Conservation (phyloP, 2,888 invertebrate species). For the Cryptophagus acutangulus region DNA sequence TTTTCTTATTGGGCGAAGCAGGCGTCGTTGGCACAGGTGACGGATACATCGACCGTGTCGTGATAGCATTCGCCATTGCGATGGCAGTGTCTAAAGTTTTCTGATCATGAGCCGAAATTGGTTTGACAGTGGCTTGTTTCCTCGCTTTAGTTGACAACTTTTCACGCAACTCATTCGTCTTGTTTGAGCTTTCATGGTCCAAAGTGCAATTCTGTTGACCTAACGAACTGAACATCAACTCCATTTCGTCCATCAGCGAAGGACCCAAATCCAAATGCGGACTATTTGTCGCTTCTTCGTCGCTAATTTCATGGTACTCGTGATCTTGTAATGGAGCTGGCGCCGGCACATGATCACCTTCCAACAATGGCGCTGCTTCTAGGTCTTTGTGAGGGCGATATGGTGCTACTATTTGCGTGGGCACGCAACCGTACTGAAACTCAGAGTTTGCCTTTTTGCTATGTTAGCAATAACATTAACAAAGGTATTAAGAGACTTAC, state of each 20-base stretch:
- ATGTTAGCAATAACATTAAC: conserved; percentile 5
- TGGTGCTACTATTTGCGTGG: conserved; percentile 82
- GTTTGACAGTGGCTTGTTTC: conserved; percentile 66
- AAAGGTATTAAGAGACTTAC: conserved; percentile 36
- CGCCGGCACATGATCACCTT: conserved; percentile 40
- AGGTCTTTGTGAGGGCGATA: conserved; percentile 84
- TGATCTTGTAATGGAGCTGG: conserved; percentile 55
- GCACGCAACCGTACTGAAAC: conserved; percentile 67
- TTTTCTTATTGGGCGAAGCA: conserved; percentile 65
- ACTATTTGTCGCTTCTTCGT: conserved; percentile 61
- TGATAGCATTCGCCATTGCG: conserved; percentile 88
- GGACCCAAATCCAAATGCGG: conserved; percentile 73
- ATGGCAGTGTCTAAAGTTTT: conserved; percentile 89
- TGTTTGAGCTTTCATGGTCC: conserved; percentile 54
- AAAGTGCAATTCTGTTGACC: conserved; percentile 35
- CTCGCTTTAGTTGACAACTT: conserved; percentile 44
- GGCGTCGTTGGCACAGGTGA: conserved; percentile 52
- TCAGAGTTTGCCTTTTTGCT: no score
- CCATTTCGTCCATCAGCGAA: conserved; percentile 85
- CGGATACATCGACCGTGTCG: conserved; percentile 48
- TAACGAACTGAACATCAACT: conserved; percentile 74
- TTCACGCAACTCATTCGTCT: conserved; percentile 65
- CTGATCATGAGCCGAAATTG: conserved; percentile 89
- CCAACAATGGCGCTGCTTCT: conserved; percentile 62
- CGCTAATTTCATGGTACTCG: conserved; percentile 80